A percentile compares a stretch with the other conserved stretches of the same genome.
phyloP scores from a whole-genome alignment of 2,113 vertebrate genomes.

The Glareola pratincola region DNA sequence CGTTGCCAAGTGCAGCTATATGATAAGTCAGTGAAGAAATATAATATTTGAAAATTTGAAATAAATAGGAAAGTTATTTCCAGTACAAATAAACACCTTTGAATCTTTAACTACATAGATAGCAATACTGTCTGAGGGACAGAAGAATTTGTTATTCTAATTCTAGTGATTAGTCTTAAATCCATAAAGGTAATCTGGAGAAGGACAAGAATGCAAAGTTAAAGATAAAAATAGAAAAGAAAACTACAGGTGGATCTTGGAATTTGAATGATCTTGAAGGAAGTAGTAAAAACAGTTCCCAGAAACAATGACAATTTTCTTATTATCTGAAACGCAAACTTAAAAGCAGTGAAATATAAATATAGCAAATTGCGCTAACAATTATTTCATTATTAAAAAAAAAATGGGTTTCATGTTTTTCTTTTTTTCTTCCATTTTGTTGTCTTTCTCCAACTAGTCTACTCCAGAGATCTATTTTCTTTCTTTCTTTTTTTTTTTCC shows the following conservation, averaged over 20 bases:
- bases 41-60: background rate
- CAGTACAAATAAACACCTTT: background rate
- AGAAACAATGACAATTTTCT: background rate
- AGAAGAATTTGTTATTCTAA: background rate
- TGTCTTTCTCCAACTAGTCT: background rate
- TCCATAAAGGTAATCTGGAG: background rate
- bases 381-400: background rate
- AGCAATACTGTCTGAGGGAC: background rate
- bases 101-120: background rate
- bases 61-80: background rate
- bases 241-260: background rate
- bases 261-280: background rate
- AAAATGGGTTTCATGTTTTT: background rate
- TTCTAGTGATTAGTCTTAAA: background rate
- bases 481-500: background rate
- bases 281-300: background rate
- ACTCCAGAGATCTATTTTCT: background rate
- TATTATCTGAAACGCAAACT: background rate
- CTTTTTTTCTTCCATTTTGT: background rate
- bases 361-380: background rate
- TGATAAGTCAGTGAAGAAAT: background rate
- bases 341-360: background rate
- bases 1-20: background rate
- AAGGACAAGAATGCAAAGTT: background rate
- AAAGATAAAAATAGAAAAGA: background rate